Conservation (phyloP, 2,888 invertebrate genomes). For the Drosophila helvetica region DNA sequence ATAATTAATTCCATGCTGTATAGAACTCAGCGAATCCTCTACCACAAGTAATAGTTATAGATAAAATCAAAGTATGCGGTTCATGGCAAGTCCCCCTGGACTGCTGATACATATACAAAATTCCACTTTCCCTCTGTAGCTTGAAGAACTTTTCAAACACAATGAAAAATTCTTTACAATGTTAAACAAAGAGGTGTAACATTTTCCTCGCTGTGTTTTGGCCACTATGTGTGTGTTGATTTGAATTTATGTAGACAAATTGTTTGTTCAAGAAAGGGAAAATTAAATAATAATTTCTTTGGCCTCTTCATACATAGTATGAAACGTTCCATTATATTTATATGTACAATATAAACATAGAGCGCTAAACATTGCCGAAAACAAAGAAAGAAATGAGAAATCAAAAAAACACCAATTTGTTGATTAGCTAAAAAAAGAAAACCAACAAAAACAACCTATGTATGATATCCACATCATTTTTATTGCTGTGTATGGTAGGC, state of each 20-base stretch:
- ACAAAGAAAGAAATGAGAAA: slow-evolving; percentile 21
- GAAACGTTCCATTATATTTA: slow-evolving; percentile 35
- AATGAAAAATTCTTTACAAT: slow-evolving; percentile 37
- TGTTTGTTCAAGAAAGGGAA: slow-evolving; percentile 34
- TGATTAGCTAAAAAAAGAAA: slow-evolving; percentile 50
- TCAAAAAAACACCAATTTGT: slow-evolving; percentile 71
- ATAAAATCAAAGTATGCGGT: slow-evolving; percentile 16
- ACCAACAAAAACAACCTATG: slow-evolving; percentile 47
- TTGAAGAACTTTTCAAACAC: slow-evolving; percentile 40
- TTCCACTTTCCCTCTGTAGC: slow-evolving; percentile 34
- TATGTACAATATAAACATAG: slow-evolving; percentile 19
- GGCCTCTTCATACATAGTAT: slow-evolving; percentile 63
- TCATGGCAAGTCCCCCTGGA: neutral
- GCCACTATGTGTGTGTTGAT: slow-evolving; percentile 38
- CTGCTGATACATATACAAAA: neutral
- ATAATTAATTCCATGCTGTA: slow-evolving; percentile 34
- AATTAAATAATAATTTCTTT: slow-evolving; percentile 22
- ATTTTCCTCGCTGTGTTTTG: slow-evolving; percentile 23
- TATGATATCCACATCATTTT: slow-evolving; percentile 58
- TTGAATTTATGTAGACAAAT: slow-evolving; percentile 37
- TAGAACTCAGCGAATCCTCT: slow-evolving; percentile 11
- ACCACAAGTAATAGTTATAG: slow-evolving; percentile 6
- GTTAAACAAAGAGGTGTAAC: slow-evolving; percentile 6
- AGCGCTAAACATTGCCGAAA: slow-evolving; percentile 19
- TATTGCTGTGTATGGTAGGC: slow-evolving; percentile 73